Conservation (phyloP, 2,113 vertebrate species). For the Pollachius pollachius region DNA sequence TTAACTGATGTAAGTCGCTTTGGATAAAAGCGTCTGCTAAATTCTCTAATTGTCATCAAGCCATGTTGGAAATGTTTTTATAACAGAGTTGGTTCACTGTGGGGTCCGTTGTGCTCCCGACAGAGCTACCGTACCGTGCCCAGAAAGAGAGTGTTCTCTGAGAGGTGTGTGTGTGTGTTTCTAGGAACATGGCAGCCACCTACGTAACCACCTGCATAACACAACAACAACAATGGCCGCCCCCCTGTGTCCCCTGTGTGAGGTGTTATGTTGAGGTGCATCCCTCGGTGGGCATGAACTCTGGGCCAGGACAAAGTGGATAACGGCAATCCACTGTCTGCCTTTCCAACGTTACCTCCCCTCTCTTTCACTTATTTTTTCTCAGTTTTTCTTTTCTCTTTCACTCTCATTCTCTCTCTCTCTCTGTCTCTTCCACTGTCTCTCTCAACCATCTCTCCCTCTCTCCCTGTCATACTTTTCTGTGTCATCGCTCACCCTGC, state of each 20-base stretch:
- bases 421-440: no score
- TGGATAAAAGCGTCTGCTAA: no score
- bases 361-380: not conserved
- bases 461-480: no score
- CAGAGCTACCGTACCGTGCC: not conserved
- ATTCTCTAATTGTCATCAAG: no score
- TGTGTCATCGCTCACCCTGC: no score
- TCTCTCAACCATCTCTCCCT: no score
- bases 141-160: not conserved
- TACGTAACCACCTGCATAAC: not conserved
- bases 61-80: no score
- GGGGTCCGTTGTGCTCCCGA: no score
- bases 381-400: not conserved
- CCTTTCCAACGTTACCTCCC: constrained; percentile 8
- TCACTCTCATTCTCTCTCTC: not conserved
- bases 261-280: constrained; percentile 30
- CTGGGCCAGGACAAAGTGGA: constrained; percentile 49
- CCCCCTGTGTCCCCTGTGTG: not conserved
- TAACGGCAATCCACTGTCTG: constrained; percentile 51
- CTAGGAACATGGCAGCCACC: not conserved
- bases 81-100: no score
- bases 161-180: not conserved
- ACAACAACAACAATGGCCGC: not conserved
- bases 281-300: constrained; percentile 34
- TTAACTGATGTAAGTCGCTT: no score